Evolutionary conservation across 2,113 vertebrate species (phyloP), one percentile per base, ranked within the genome.

Genomic region (Ophiodon elongatus): DNA sequence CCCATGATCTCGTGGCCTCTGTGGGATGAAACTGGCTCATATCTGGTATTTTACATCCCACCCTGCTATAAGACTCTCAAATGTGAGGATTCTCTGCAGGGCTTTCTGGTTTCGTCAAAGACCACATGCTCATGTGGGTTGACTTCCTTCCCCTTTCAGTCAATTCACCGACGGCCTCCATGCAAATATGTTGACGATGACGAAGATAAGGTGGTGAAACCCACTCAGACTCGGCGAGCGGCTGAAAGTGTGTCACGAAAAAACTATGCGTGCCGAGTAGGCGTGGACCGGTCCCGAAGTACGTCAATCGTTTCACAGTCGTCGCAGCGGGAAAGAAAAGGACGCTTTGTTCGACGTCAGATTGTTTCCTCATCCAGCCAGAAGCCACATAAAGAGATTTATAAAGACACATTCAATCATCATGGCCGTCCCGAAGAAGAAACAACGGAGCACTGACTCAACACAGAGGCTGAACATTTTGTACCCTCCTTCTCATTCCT

Each of bases 281-380:
- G 92, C 80, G 89, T 73, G 60, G 72, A 31, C 56, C 47, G 25
- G 31, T 62, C 47, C 62, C 47, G 69, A 85, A 45, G 27, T 83
- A 85, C 86, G 91, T 92, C 93, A 93, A 66, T 52, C 35, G 37
- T 50, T 33, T 67, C 23, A 17, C 45, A 23, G 79, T 77, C 23
- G 41, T 80, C 45, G 64, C 50, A 4, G 21, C 25, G 41, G 21
- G 23, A 71, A 83, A 92, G 84, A 92, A 95, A 85, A 62, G 71
- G 66, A 14, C 1, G n/a, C 84, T 91, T 95, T 95, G 94, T 95
- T 89, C n/a, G 15, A 31, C 21, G 3, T n/a, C 7, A 21, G 27
- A 29, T 65, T 71, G 73, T 73, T 75, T 80, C 64, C 75, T n/a
- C 43, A 17, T 79, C 25, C 21, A 45, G 52, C 70, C 35, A 35